Percentiles rank a stretch among this genome's conserved stretches.
phyloP scores from a whole-genome alignment of 2,113 vertebrate genomes.

The Ciconia boyciana region DNA sequence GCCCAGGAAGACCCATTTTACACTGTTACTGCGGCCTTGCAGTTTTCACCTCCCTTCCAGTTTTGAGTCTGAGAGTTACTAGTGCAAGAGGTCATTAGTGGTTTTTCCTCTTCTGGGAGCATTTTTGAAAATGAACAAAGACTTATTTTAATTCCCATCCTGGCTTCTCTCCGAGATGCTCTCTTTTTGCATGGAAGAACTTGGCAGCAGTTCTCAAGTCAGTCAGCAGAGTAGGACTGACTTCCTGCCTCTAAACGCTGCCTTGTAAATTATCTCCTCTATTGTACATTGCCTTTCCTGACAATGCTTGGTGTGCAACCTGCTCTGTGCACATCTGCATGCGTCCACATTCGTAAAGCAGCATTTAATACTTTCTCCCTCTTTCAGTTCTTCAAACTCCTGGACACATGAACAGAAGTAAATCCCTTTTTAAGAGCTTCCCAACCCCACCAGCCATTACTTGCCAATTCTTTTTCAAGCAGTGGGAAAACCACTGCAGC shows the following conservation, averaged over 20 bases:
- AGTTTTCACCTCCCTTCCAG: neutral
- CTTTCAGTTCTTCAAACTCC: neutral
- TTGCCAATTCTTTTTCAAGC: neutral
- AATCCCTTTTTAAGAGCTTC: neutral
- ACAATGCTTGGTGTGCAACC: neutral
- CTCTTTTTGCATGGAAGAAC: neutral
- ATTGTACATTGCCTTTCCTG: neutral
- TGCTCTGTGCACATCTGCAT: neutral
- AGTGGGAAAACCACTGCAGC: neutral
- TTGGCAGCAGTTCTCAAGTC: neutral
- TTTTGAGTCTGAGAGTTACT: neutral
- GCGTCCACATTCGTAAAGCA: neutral
- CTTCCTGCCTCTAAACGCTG: neutral
- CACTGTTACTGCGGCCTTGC: neutral
- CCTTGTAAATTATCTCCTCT: neutral
- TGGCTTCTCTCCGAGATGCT: neutral
- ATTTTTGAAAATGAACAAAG: constrained; percentile 11
- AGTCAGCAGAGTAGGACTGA: neutral
- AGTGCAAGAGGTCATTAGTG: neutral
- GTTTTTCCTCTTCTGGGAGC: neutral
- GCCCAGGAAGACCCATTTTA: neutral
- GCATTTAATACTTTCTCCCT: neutral
- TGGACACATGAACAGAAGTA: neutral
- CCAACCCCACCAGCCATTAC: neutral
- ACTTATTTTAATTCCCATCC: neutral